Evolutionary conservation across 2,888 invertebrate species (phyloP).

Genomic region (Busseola fusca): DNA sequence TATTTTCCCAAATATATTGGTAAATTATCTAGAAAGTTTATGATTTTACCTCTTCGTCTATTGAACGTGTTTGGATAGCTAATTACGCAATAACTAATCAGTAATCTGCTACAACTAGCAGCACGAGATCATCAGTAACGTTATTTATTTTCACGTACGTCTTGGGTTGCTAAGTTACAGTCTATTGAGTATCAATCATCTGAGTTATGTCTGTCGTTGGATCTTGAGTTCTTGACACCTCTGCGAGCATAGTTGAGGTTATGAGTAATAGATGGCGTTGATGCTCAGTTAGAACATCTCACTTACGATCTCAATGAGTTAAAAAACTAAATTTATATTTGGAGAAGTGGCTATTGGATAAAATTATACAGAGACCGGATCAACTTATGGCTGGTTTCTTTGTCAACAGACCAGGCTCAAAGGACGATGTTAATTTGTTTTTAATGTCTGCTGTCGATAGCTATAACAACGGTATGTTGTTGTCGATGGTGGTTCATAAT

Average conservation of each 20-base stretch:
- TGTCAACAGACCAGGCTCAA: too few relatives aligned
- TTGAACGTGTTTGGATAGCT: not conserved
- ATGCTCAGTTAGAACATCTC: constrained; percentile 7
- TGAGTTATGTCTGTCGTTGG: constrained; percentile 31
- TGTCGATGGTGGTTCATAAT: too few relatives aligned
- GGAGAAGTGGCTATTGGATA: not conserved
- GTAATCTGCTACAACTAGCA: not conserved
- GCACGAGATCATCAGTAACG: constrained; percentile 18
- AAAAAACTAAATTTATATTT: not conserved
- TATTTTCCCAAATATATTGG: constrained; percentile 1
- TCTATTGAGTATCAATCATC: constrained; percentile 46
- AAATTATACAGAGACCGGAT: too few relatives aligned
- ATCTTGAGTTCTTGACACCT: constrained; percentile 28
- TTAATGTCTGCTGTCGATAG: too few relatives aligned
- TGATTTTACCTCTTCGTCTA: not conserved
- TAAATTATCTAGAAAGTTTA: not conserved
- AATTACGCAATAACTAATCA: not conserved
- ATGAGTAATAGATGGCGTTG: constrained; percentile 48
- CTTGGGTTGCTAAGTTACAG: constrained; percentile 43
- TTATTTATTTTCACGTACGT: constrained; percentile 42
- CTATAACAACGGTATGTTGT: too few relatives aligned
- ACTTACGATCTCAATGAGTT: not conserved
- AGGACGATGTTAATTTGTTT: too few relatives aligned
- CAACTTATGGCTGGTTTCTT: too few relatives aligned
- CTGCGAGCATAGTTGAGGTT: constrained; percentile 31